These are phyloP conservation scores for Chloebia gouldiae DNA, from an alignment of 2,113 vertebrate genomes.

Conservation along the genomic window DNA sequence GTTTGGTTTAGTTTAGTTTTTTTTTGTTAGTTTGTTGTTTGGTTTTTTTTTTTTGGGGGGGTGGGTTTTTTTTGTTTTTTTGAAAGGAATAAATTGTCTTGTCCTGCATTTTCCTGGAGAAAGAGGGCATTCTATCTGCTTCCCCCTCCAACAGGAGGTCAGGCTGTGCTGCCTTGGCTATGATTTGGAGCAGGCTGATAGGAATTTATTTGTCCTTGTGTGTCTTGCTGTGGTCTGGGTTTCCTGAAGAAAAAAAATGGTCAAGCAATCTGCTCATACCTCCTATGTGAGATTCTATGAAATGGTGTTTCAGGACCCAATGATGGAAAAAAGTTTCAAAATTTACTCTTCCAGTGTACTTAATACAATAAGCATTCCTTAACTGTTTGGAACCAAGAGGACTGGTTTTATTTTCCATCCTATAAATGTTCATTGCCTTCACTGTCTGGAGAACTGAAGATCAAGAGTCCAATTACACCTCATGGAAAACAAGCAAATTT, in stretches of 20 bases:
- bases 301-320: background rate
- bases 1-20: too few species aligned
- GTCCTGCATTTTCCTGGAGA: background rate
- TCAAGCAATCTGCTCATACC: background rate
- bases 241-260: background rate
- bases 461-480: too few species aligned
- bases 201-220: background rate
- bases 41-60: too few species aligned
- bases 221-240: background rate
- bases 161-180: background rate
- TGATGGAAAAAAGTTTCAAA: background rate
- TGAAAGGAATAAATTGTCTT: background rate
- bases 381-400: background rate
- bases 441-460: background rate
- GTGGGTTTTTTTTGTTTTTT: background rate
- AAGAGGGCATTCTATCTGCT: background rate
- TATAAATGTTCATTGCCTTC: background rate
- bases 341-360: background rate
- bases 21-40: too few species aligned
- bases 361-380: background rate
- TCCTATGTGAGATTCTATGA: background rate
- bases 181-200: background rate
- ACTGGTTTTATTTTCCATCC: background rate
- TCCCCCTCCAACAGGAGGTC: background rate
- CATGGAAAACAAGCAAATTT: background rate